These are phyloP conservation scores for Molanna angustata DNA, from an alignment of 2,888 invertebrate genomes.

Conservation along the genomic window DNA sequence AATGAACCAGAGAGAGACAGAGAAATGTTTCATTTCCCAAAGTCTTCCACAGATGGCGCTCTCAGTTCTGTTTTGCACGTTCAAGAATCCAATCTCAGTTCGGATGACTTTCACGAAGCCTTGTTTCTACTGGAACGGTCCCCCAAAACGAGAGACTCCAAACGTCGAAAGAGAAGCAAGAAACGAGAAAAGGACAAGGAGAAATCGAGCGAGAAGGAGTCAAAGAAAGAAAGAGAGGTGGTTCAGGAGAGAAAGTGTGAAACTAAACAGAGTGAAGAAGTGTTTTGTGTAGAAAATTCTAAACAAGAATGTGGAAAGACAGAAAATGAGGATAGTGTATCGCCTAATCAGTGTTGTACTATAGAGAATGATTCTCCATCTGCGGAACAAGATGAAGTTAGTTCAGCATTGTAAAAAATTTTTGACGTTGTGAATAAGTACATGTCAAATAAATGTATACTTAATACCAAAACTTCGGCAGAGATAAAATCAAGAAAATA, in stretches of 20 bases:
- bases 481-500: too few species aligned
- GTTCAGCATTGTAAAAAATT: conserved; percentile 45
- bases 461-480: too few species aligned
- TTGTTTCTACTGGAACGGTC: conserved; percentile 54
- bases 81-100: conserved; percentile 55
- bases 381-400: conserved; percentile 40
- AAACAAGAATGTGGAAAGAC: too few species aligned
- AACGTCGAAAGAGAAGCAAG: conserved; percentile 48
- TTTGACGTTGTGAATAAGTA: too few species aligned
- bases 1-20: conserved; percentile 52
- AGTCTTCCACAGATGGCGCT: conserved; percentile 57
- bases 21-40: conserved; percentile 54
- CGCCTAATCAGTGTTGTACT: conserved; percentile 14
- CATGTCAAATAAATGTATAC: too few species aligned
- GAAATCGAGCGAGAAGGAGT: conserved; percentile 39
- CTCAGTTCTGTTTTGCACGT: conserved; percentile 57
- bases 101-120: conserved; percentile 58
- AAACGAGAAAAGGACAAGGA: conserved; percentile 42
- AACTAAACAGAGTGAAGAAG: conserved; percentile 13
- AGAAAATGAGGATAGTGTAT: conserved; percentile 13
- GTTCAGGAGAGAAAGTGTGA: conserved; percentile 13
- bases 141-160: conserved; percentile 50
- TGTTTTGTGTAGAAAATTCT: conserved; percentile 16
- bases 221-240: conserved; percentile 36
- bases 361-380: conserved; percentile 29